Conservation (phyloP, 1,140 invertebrate genomes). For the Pomacea maculata region DNA sequence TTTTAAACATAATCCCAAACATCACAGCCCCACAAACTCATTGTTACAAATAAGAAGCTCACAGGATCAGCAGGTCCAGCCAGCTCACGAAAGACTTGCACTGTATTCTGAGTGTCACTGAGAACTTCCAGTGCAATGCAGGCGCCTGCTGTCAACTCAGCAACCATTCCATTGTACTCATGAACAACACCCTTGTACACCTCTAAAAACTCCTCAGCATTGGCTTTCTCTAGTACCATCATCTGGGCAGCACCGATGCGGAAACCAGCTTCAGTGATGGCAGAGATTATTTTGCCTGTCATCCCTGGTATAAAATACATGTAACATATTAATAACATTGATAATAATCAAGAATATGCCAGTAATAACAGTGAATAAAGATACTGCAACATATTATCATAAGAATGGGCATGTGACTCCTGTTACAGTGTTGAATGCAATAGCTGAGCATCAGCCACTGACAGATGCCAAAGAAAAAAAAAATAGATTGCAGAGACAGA, state of each 20-base stretch:
- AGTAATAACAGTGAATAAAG: too few species aligned
- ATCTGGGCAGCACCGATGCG: slow-evolving; percentile 77
- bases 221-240: slow-evolving; percentile 78
- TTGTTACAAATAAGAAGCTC: slow-evolving; percentile 59
- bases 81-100: slow-evolving; percentile 80
- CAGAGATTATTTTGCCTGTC: slow-evolving; percentile 76
- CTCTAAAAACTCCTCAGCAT: slow-evolving; percentile 91
- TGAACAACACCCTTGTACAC: slow-evolving; percentile 78
- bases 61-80: slow-evolving; percentile 89
- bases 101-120: slow-evolving; percentile 66
- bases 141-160: slow-evolving; percentile 81
- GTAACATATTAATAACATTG: not conserved
- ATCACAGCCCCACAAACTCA: not conserved
- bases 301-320: slow-evolving; percentile 52
- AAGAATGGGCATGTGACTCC: too few species aligned
- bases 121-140: slow-evolving; percentile 89
- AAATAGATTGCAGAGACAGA: too few species aligned
- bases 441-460: too few species aligned
- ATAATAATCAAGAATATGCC: not conserved
- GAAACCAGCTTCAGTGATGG: slow-evolving; percentile 80
- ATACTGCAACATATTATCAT: too few species aligned
- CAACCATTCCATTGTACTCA: slow-evolving; percentile 74
- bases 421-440: too few species aligned
- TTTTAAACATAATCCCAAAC: too few species aligned
- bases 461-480: too few species aligned